phyloP scores from a whole-genome alignment of 1,140 invertebrate species.

The Pseudoatta argentina region DNA sequence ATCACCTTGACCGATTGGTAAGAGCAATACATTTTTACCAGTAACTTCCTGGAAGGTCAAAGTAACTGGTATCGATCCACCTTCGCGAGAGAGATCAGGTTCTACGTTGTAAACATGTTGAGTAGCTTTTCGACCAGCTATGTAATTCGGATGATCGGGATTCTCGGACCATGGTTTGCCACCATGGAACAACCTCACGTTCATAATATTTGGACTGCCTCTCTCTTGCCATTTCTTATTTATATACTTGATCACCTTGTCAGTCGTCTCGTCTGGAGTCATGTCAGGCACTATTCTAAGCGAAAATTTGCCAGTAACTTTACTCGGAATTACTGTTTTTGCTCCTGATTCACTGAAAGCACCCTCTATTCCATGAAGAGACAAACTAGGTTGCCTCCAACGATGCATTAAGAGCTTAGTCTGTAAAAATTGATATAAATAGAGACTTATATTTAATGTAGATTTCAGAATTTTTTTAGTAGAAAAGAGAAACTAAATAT shows the following conservation, averaged over 20 bases:
- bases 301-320: constrained; percentile 98
- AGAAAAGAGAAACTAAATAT: constrained; percentile 17
- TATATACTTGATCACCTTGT: constrained; percentile 92
- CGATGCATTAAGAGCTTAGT: constrained; percentile 94
- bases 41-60: constrained; percentile 96
- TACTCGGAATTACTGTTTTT: constrained; percentile 98
- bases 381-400: constrained; percentile 96
- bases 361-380: constrained; percentile 97
- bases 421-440: constrained; percentile 74
- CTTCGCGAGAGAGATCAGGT: constrained; percentile 97
- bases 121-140: constrained; percentile 94
- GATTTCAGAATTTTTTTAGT: constrained; percentile 5
- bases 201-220: constrained; percentile 95
- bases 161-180: constrained; percentile 97
- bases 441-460: background rate
- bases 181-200: constrained; percentile 92
- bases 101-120: constrained; percentile 96
- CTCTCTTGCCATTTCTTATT: constrained; percentile 90
- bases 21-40: constrained; percentile 96
- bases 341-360: constrained; percentile 96
- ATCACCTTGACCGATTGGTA: constrained; percentile 96
- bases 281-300: constrained; percentile 97
- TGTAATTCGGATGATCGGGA: constrained; percentile 96
- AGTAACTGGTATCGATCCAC: constrained; percentile 98
- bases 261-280: constrained; percentile 91